Evolutionary conservation across 2,888 invertebrate genomes (phyloP).

Genomic region (Nomada goodeniana): DNA sequence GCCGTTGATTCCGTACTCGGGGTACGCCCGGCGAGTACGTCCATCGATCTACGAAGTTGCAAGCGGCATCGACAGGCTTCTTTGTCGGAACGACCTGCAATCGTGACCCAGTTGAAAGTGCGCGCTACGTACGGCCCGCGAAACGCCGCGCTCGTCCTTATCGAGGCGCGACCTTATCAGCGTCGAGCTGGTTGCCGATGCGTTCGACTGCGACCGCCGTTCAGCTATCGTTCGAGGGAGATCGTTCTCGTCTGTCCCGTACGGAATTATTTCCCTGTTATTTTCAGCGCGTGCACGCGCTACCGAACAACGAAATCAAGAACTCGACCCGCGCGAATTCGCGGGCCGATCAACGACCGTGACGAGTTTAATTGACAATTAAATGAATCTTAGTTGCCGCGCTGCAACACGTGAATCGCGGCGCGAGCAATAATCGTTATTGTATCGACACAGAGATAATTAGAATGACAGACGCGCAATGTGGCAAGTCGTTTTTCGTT

Average conservation of each 20-base stretch:
- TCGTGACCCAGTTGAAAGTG: too few species aligned
- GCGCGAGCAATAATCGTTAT: neutral
- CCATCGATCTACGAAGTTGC: conserved; percentile 38
- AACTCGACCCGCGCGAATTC: neutral
- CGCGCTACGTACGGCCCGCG: neutral
- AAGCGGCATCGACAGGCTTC: neutral
- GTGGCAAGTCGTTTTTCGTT: neutral
- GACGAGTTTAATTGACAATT: neutral
- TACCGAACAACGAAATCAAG: too few species aligned
- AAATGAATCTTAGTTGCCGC: neutral
- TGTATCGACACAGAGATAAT: conserved; percentile 5
- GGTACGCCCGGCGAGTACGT: neutral
- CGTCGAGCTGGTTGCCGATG: too few species aligned
- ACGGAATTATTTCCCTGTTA: too few species aligned
- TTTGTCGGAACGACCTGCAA: neutral
- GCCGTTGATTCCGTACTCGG: conserved; percentile 39
- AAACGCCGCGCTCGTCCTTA: too few species aligned
- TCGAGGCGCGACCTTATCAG: too few species aligned
- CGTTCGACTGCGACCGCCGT: too few species aligned
- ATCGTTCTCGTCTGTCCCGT: too few species aligned
- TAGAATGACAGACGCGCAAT: too few species aligned
- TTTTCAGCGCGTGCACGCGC: too few species aligned
- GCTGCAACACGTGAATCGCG: neutral
- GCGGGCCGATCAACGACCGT: neutral
- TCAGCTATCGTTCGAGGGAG: too few species aligned